Conservation (phyloP, 2,113 vertebrate species). For the Miniopterus natalensis region DNA sequence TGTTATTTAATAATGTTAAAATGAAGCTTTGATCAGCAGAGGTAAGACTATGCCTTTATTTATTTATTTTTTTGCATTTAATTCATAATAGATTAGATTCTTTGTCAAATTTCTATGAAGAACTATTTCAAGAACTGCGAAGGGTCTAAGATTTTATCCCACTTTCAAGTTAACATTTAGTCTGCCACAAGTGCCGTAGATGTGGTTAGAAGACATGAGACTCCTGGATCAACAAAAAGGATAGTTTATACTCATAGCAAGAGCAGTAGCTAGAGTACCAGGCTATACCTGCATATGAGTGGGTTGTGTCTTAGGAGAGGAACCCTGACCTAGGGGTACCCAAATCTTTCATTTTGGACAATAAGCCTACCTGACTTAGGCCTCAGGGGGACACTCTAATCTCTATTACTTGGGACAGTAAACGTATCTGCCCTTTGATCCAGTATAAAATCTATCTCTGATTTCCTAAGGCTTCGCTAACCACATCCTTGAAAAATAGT, state of each 20-base stretch:
- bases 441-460: not conserved
- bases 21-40: conserved; percentile 87
- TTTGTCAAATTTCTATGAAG: conserved; percentile 7
- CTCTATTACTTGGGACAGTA: not conserved
- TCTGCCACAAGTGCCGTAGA: not conserved
- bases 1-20: conserved; percentile 85
- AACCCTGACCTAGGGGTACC: not conserved
- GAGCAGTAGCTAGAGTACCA: not conserved
- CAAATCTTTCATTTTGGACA: not conserved
- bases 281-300: not conserved
- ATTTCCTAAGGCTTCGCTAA: not conserved
- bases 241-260: not conserved
- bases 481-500: not conserved
- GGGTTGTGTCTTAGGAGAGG: not conserved
- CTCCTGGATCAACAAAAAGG: conserved; percentile 3
- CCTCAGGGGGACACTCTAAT: not conserved
- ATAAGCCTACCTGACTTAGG: not conserved
- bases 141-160: conserved; percentile 22
- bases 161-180: conserved; percentile 16
- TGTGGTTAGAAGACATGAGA: conserved; percentile 1
- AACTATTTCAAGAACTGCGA: conserved; percentile 6
- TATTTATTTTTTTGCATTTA: conserved; percentile 53
- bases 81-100: not conserved
- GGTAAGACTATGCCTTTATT: conserved; percentile 84
- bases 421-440: conserved; percentile 17